These are phyloP conservation scores for Callosobruchus maculatus DNA, from an alignment of 2,888 invertebrate species.

Conservation along the genomic window DNA sequence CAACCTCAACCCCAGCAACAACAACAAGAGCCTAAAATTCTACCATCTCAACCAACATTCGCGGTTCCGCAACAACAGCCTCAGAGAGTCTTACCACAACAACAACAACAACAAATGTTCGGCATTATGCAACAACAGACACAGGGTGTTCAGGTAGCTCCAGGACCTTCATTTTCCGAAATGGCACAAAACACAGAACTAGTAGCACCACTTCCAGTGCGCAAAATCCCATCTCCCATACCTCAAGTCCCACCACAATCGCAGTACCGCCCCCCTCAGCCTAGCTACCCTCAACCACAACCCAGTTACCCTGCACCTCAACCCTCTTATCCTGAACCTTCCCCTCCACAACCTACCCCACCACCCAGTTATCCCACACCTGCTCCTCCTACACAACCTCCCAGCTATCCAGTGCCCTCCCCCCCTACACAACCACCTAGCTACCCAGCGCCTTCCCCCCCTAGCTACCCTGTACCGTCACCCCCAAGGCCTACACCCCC, in stretches of 20 bases:
- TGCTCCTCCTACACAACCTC: conserved; percentile 3
- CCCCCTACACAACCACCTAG: background rate
- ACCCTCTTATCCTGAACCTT: background rate
- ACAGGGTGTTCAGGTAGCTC: conserved; percentile 1
- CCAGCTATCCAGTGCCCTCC: background rate
- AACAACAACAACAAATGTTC: background rate
- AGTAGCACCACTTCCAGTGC: conserved; percentile 12
- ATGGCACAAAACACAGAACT: conserved; percentile 6
- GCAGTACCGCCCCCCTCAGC: background rate
- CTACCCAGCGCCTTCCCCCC: background rate
- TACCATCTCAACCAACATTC: background rate
- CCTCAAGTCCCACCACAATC: background rate
- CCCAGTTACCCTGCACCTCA: background rate
- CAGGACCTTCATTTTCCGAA: conserved; percentile 9
- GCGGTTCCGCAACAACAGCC: background rate
- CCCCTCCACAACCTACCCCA: background rate
- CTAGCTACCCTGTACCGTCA: conserved; percentile 14
- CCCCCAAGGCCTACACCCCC: conserved; percentile 7
- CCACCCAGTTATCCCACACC: background rate
- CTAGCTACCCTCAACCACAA: background rate
- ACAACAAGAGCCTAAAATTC: background rate
- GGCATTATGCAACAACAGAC: conserved; percentile 16
- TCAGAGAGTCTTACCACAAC: conserved; percentile 2
- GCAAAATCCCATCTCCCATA: conserved; percentile 6
- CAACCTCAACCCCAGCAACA: conserved; percentile 12